phyloP scores from a whole-genome alignment of 1,140 invertebrate species.

The Oryzaephilus surinamensis region DNA sequence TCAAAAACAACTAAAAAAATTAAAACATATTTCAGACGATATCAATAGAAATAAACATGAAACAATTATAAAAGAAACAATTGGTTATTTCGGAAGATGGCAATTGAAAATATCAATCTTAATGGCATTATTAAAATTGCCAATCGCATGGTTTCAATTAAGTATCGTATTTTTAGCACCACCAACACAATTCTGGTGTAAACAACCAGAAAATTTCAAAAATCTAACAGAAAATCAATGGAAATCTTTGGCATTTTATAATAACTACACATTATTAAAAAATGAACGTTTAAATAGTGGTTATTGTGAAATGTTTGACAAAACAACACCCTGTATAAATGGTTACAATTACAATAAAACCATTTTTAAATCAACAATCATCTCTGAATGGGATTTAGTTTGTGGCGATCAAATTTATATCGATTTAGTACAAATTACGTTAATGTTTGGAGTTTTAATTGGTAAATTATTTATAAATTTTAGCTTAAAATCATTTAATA shows the following conservation, averaged over 20 bases:
- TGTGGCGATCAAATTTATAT: slow-evolving; percentile 38
- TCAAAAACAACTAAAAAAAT: not conserved
- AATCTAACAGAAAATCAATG: slow-evolving; percentile 9
- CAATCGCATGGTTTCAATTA: slow-evolving; percentile 55
- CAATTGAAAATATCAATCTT: slow-evolving; percentile 55
- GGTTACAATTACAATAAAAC: slow-evolving; percentile 41
- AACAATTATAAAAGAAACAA: too few species aligned
- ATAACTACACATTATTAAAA: slow-evolving; percentile 8
- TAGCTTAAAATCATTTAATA: not conserved
- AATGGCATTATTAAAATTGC: slow-evolving; percentile 52
- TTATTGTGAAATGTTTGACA: slow-evolving; percentile 15
- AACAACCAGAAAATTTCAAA: slow-evolving; percentile 36
- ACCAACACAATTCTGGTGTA: slow-evolving; percentile 47
- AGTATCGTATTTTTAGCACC: slow-evolving; percentile 57
- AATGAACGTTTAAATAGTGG: slow-evolving; percentile 18
- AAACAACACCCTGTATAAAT: slow-evolving; percentile 18
- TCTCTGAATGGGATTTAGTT: slow-evolving; percentile 42
- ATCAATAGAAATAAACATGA: slow-evolving; percentile 1
- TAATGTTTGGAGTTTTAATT: slow-evolving; percentile 42
- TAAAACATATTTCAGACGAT: too few species aligned
- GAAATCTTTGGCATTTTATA: slow-evolving; percentile 3
- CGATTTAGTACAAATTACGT: slow-evolving; percentile 40
- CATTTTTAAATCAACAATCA: slow-evolving; percentile 38
- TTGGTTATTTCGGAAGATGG: slow-evolving; percentile 60
- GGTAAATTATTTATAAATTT: slow-evolving; percentile 24